A percentile compares a stretch with the other conserved stretches of the same genome.
phyloP scores from a whole-genome alignment of 2,888 invertebrate species.

The Abrostola triplasia region DNA sequence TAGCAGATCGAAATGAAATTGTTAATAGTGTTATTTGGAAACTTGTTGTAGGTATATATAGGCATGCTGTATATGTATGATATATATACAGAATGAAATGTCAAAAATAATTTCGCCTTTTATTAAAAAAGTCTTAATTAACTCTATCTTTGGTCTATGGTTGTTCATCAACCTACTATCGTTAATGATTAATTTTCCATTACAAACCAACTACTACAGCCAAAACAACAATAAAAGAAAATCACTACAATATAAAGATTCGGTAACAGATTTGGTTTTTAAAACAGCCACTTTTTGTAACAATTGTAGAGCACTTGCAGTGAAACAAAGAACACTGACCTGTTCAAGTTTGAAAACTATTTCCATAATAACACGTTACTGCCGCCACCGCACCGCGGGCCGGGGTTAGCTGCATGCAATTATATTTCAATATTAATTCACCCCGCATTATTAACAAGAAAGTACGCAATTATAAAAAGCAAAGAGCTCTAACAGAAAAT shows the following conservation, averaged over 20 bases:
- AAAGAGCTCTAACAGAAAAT: conserved; percentile 30
- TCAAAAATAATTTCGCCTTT: no score
- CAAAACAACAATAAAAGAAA: conserved; percentile 17
- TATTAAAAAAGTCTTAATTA: no score
- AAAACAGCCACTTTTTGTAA: conserved; percentile 59
- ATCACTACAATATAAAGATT: conserved; percentile 19
- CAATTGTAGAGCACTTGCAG: conserved; percentile 69
- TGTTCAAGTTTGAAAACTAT: conserved; percentile 74
- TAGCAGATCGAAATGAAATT: no score
- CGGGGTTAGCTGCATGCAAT: conserved; percentile 70
- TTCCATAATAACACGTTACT: conserved; percentile 80
- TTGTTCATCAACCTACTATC: neutral
- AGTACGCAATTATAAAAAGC: conserved; percentile 54
- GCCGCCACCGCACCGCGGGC: conserved; percentile 49
- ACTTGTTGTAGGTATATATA: no score
- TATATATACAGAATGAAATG: no score
- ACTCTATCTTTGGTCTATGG: no score
- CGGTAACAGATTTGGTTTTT: conserved; percentile 53
- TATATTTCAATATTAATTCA: conserved; percentile 78
- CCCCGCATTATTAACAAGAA: conserved; percentile 63
- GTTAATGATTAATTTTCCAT: conserved; percentile 2
- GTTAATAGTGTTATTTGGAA: no score
- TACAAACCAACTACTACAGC: neutral
- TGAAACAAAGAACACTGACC: conserved; percentile 77
- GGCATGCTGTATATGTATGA: no score